Conservation (phyloP, 2,113 vertebrate genomes). For the Megaleporinus macrocephalus region DNA sequence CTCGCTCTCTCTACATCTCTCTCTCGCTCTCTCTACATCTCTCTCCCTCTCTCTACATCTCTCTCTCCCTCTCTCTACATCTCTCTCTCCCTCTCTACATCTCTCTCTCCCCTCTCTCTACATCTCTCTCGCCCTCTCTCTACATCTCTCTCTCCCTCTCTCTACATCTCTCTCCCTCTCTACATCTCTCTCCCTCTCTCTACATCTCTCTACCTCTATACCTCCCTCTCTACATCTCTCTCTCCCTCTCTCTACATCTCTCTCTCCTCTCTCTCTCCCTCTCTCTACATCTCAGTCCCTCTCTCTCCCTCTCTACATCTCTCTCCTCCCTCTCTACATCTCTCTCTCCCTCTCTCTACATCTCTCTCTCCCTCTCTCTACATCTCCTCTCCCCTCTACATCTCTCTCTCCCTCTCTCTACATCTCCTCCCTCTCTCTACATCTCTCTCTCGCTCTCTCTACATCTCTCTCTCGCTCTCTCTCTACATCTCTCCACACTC, state of each 20-base stretch:
- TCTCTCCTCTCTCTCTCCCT: too few species aligned
- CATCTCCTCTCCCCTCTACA: too few species aligned
- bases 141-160: not conserved
- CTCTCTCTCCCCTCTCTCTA: too few species aligned
- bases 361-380: not conserved
- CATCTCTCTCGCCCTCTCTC: too few species aligned
- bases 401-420: too few species aligned
- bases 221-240: conserved; percentile 25
- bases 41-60: too few species aligned
- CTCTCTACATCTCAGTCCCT: too few species aligned
- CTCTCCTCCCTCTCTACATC: too few species aligned
- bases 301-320: too few species aligned
- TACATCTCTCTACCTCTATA: not conserved
- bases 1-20: conserved; percentile 9
- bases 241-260: conserved; percentile 16
- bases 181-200: not conserved
- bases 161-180: not conserved
- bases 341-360: conserved; percentile 23
- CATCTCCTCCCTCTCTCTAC: not conserved
- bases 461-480: conserved; percentile 8
- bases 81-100: too few species aligned
- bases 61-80: too few species aligned
- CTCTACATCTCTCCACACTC: not conserved
- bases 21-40: too few species aligned
- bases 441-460: conserved; percentile 26